phyloP scores from a whole-genome alignment of 2,888 invertebrate species.

The Nomada flava region DNA sequence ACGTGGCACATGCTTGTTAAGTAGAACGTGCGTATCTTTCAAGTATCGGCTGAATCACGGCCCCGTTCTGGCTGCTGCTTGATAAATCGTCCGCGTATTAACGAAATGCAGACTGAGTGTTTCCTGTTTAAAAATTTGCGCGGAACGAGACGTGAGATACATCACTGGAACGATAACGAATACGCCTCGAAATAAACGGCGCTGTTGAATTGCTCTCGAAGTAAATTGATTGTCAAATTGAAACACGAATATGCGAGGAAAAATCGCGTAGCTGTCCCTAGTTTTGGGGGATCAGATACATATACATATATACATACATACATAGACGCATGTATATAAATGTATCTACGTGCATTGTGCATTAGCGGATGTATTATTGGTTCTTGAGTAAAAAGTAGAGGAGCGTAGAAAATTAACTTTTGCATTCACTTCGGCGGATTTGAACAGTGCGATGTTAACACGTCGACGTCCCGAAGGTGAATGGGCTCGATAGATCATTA shows the following conservation, averaged over 20 bases:
- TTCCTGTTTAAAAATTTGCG: background rate
- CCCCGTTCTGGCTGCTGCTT: background rate
- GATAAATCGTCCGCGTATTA: background rate
- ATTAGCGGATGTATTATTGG: too few relatives aligned
- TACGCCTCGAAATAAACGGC: slow-evolving; percentile 3
- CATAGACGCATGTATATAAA: too few relatives aligned
- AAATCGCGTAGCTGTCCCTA: slow-evolving; percentile 3
- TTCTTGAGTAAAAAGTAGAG: background rate
- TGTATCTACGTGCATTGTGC: too few relatives aligned
- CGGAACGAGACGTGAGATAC: background rate
- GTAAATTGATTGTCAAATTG: slow-evolving; percentile 38
- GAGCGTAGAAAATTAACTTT: background rate
- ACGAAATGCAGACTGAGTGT: background rate
- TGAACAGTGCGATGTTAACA: too few relatives aligned
- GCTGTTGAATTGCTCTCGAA: background rate
- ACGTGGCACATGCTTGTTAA: background rate
- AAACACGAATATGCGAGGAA: slow-evolving; percentile 13
- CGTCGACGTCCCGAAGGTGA: too few relatives aligned
- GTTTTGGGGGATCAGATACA: background rate
- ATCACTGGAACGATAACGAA: background rate
- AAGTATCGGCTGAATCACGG: background rate
- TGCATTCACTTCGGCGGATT: too few relatives aligned
- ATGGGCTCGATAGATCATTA: too few relatives aligned
- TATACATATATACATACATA: background rate
- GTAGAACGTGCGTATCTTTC: background rate